Conservation (phyloP, 1,140 invertebrate species). For the Lamellibrachia luymesi region DNA sequence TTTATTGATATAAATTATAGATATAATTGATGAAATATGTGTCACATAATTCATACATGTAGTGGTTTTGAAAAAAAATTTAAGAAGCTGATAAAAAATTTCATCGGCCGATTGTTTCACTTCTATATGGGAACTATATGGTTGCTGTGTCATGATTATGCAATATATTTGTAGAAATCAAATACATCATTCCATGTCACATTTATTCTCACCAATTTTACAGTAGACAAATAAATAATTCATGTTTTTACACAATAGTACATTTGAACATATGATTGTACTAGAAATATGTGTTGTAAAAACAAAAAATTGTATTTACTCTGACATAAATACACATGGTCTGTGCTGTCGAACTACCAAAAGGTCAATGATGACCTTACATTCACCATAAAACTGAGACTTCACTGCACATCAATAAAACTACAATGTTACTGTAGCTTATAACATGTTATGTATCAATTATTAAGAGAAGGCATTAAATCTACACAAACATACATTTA, state of each 20-base stretch:
- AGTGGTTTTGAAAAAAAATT: no score
- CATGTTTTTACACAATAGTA: slow-evolving; percentile 1
- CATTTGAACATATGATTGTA: slow-evolving; percentile 1
- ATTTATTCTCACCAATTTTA: background rate
- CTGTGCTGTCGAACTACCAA: background rate
- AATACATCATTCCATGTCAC: background rate
- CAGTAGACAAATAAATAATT: background rate
- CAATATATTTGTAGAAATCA: background rate
- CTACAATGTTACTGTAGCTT: background rate
- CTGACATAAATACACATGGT: background rate
- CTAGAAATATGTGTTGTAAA: background rate
- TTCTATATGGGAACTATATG: no score
- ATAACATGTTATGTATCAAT: background rate
- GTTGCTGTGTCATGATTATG: no score
- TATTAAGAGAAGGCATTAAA: background rate
- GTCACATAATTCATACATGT: no score
- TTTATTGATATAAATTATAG: no score
- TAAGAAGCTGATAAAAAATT: no score
- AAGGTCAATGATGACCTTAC: background rate
- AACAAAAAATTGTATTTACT: background rate
- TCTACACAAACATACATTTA: background rate
- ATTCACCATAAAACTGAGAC: background rate
- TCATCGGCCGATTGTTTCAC: no score
- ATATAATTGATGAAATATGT: no score
- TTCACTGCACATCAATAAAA: background rate